Base-by-base conservation (phyloP, 2,113 vertebrate species). In the Oostethus manadensis region DNA sequence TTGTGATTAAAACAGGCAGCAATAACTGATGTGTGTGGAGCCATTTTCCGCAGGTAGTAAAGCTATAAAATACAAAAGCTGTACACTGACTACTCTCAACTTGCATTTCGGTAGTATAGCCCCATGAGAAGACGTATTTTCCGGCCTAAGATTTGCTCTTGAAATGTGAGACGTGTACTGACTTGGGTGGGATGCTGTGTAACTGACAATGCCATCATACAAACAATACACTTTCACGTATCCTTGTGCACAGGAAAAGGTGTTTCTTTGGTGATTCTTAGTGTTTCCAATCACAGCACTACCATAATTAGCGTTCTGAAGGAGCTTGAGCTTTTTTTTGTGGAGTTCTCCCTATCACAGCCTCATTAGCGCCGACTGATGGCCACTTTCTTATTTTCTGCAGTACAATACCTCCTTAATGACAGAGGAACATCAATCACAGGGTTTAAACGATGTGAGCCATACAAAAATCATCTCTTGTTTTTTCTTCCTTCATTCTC, bases 301-400 rank as follows among this genome's bases (percentile, higher is more conserved):
- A 50, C 42, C 10, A 11, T 3, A 42, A 14, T 42, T 4, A 14
- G 13, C 38, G 38, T 42, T 14, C 11, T 42, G 3, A 14, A 42
- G 13, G 38, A 11, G 38, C 4, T 60, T 53, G 45, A 63, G 58
- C 21, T 79, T 69, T 66, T 62, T 80, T 67, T 35, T 26, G 16
- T 61, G 8, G 75, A 78, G 70, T 70, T 59, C 45, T 69, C 40
- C 60, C 71, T 76, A 78, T 74, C 68, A 64, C 26, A 11, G 8
- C 26, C 62, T 64, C 66, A 73, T 84, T 78, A 75, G 33, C 3
- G 55, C 56, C 50, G 68, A 72, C 66, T 77, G 79, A 82, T 82
- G 84, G 72, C 68, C 69, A 73, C 70, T 70, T 73, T 75, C 70
- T 70, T 70, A 66, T 75, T 68, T 57, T 80, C 60, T 66, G 29